phyloP scores from a whole-genome alignment of 1,140 invertebrate species.

The Cydia pomonella region DNA sequence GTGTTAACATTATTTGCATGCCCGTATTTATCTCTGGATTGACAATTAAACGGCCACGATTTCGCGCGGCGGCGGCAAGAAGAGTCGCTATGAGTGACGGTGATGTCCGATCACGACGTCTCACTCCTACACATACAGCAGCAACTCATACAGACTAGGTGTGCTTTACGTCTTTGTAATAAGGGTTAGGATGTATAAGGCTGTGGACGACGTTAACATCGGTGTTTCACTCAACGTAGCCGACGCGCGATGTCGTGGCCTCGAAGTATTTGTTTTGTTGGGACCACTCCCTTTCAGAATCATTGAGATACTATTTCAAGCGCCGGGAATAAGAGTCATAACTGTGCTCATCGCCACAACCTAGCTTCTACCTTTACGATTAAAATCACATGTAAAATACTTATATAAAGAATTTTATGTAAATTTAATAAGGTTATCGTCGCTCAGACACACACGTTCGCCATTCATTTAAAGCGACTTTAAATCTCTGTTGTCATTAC shows the following conservation, averaged over 20 bases:
- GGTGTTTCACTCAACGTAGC: too few species aligned
- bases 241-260: too few species aligned
- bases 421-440: constrained; percentile 16
- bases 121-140: too few species aligned
- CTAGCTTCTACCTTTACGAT: constrained; percentile 29
- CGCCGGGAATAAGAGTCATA: not conserved
- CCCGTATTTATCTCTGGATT: not conserved
- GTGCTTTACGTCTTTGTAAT: too few species aligned
- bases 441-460: constrained; percentile 19
- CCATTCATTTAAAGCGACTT: constrained; percentile 21
- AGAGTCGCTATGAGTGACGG: too few species aligned
- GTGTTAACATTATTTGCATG: not conserved
- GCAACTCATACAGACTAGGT: too few species aligned
- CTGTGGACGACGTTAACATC: too few species aligned
- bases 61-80: too few species aligned
- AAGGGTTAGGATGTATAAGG: too few species aligned
- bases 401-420: constrained; percentile 26
- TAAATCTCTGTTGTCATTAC: constrained; percentile 5
- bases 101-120: too few species aligned
- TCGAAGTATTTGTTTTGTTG: not conserved
- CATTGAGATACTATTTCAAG: constrained; percentile 27
- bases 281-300: not conserved
- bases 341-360: constrained; percentile 20
- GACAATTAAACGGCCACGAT: not conserved
- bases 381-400: constrained; percentile 19